A percentile compares a stretch with the other conserved stretches of the same genome.
Conservation (phyloP, 2,113 vertebrate genomes). For the Macrotus californicus region DNA sequence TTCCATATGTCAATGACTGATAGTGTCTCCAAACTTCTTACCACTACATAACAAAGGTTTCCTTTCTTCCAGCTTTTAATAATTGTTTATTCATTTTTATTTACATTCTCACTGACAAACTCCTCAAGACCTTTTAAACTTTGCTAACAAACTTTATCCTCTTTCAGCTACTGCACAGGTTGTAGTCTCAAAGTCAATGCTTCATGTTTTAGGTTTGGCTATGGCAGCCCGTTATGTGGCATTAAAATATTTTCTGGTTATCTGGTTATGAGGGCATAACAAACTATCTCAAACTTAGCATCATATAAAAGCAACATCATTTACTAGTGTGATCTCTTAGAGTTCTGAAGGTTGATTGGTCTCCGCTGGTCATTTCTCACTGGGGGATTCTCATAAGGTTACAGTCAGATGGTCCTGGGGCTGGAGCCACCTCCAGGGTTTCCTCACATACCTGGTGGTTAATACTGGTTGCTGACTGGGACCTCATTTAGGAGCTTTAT, state of each 20-base stretch:
- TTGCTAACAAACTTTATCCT: not conserved
- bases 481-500: not conserved
- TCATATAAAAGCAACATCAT: not conserved
- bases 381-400: not conserved
- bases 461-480: not conserved
- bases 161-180: not conserved
- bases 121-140: not conserved
- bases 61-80: not conserved
- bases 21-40: not conserved
- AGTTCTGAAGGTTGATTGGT: not conserved
- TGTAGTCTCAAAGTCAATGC: not conserved
- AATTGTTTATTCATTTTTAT: not conserved
- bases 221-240: not conserved
- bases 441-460: not conserved
- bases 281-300: not conserved
- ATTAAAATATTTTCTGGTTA: not conserved
- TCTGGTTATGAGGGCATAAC: not conserved
- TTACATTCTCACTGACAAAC: not conserved
- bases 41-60: not conserved
- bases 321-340: not conserved
- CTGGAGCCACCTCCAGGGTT: not conserved
- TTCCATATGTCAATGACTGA: not conserved
- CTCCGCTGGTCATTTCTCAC: not conserved
- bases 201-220: not conserved
- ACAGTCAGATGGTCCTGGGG: not conserved